phyloP scores from a whole-genome alignment of 1,140 invertebrate genomes.

The Microvelia longipes region DNA sequence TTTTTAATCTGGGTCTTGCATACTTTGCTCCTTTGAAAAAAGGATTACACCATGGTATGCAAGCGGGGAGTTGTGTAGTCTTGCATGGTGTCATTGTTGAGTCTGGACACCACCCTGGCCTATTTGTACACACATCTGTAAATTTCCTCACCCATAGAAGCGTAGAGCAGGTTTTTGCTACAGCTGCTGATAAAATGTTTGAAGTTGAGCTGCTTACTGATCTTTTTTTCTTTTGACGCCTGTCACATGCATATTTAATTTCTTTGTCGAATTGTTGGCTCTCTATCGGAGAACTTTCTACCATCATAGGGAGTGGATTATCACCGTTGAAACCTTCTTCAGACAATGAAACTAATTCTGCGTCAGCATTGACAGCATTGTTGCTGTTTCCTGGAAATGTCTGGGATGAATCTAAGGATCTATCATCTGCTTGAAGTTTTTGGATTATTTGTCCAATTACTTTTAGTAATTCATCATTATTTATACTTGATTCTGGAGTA shows the following conservation, averaged over 20 bases:
- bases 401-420: neutral
- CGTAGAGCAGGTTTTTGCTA: neutral
- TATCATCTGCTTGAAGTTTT: neutral
- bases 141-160: neutral
- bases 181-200: neutral
- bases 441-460: neutral
- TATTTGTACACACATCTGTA: neutral
- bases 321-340: neutral
- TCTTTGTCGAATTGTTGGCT: neutral
- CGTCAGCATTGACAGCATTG: neutral
- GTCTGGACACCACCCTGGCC: neutral
- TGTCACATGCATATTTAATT: neutral
- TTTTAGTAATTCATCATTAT: neutral
- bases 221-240: neutral
- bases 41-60: slow-evolving; percentile 1
- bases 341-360: neutral
- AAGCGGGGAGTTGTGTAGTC: neutral
- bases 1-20: too few relatives aligned
- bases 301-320: neutral
- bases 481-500: neutral
- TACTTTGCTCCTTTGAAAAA: neutral
- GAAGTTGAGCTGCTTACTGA: neutral
- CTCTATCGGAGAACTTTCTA: neutral
- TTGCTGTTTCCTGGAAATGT: neutral
- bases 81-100: neutral